A percentile compares a stretch with the other conserved stretches of the same genome.
Evolutionary conservation across 2,797 vertebrate species (phyloP).

Genomic region (Sphenodon punctatus): DNA sequence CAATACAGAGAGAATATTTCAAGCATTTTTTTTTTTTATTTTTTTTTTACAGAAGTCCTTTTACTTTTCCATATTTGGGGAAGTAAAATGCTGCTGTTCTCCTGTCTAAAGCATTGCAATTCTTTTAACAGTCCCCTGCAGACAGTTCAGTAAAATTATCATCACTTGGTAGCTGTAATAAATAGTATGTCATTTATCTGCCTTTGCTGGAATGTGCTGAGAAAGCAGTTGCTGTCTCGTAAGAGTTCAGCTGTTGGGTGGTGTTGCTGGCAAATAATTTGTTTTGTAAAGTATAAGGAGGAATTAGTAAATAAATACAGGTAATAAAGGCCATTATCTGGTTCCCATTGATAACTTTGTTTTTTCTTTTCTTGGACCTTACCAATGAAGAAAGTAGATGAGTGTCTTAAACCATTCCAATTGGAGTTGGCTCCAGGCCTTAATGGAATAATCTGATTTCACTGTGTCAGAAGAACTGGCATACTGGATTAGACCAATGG

Average conservation of each 20-base stretch:
- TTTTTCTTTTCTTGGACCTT: too few relatives aligned
- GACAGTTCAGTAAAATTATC: not conserved
- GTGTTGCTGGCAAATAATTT: not conserved
- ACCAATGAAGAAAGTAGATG: too few relatives aligned
- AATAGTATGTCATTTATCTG: too few relatives aligned
- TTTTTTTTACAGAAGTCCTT: not conserved
- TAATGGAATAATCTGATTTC: not conserved
- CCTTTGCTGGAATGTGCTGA: slow-evolving; percentile 18
- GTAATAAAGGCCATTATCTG: not conserved
- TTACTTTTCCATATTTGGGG: not conserved
- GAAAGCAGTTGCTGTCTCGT: slow-evolving; percentile 11
- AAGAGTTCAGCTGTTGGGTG: slow-evolving; percentile 4
- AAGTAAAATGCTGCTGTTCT: not conserved
- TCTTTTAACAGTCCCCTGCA: not conserved
- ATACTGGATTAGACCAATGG: too few relatives aligned
- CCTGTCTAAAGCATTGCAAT: not conserved
- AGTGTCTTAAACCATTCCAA: too few relatives aligned
- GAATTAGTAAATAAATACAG: not conserved
- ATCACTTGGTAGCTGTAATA: slow-evolving; percentile 1
- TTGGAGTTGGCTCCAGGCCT: too few relatives aligned
- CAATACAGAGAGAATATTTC: not conserved
- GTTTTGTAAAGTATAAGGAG: not conserved
- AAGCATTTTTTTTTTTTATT: not conserved
- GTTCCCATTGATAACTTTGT: not conserved
- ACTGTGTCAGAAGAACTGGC: too few relatives aligned